phyloP scores from a whole-genome alignment of 2,888 invertebrate species.

The Caenorhabditis sp. region DNA sequence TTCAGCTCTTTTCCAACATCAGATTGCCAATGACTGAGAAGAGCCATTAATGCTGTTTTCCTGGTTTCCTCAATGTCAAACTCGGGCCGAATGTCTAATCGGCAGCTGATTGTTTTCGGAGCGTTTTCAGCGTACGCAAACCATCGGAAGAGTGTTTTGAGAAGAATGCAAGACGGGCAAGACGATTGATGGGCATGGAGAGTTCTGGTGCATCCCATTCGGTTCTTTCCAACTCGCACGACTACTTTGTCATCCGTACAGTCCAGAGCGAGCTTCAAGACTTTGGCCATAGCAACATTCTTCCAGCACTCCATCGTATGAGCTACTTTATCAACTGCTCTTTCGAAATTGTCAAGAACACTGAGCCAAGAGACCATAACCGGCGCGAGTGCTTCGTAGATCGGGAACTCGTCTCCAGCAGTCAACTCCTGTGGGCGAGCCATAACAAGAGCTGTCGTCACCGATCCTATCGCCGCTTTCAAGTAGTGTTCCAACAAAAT shows the following conservation, averaged over 20 bases:
- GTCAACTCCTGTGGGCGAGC: conserved; percentile 72
- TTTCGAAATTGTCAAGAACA: conserved; percentile 48
- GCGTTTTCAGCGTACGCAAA: conserved; percentile 56
- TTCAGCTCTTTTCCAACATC: conserved; percentile 76
- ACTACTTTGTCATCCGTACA: conserved; percentile 62
- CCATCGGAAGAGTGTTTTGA: conserved; percentile 74
- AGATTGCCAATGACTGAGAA: conserved; percentile 82
- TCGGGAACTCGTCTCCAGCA: conserved; percentile 72
- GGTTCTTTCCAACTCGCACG: conserved; percentile 58
- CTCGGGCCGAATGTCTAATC: conserved; percentile 49
- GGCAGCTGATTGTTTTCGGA: conserved; percentile 8
- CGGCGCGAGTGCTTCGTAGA: conserved; percentile 79
- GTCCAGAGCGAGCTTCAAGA: conserved; percentile 67
- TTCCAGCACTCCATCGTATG: conserved; percentile 57
- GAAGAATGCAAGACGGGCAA: conserved; percentile 76
- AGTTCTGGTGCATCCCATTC: conserved; percentile 50
- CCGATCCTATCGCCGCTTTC: conserved; percentile 59
- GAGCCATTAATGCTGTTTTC: conserved; percentile 76
- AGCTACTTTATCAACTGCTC: conserved; percentile 31
- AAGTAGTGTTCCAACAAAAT: conserved; percentile 40
- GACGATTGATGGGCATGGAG: conserved; percentile 64
- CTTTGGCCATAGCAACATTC: conserved; percentile 60
- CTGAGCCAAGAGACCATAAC: conserved; percentile 76
- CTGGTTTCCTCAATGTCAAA: conserved; percentile 64
- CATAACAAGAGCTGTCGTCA: conserved; percentile 70